phyloP scores from a whole-genome alignment of 1,140 invertebrate species.

The Bathynomus jamesi region DNA sequence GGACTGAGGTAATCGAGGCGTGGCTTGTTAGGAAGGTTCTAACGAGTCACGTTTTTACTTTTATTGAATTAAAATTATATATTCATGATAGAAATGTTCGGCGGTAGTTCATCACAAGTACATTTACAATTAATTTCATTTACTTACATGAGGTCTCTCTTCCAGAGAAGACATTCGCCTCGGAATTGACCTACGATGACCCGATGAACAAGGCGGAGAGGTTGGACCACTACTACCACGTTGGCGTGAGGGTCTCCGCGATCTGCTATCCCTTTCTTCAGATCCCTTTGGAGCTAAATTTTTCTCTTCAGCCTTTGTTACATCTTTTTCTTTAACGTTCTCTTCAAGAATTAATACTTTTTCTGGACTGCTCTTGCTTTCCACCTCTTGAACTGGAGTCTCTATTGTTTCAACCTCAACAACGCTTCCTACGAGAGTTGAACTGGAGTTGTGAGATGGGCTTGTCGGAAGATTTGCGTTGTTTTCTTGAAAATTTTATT shows the following conservation, averaged over 20 bases:
- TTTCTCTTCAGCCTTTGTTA: not conserved
- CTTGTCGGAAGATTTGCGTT: conserved; percentile 20
- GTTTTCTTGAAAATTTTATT: not conserved
- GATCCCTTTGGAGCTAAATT: not conserved
- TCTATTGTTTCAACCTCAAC: not conserved
- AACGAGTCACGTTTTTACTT: too few relatives aligned
- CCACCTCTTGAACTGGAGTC: not conserved
- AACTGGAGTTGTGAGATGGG: conserved; percentile 17
- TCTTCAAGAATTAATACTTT: conserved; percentile 1
- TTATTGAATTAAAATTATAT: too few relatives aligned
- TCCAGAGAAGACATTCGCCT: conserved; percentile 32
- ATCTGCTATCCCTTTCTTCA: conserved; percentile 10
- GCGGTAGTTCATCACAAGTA: too few relatives aligned
- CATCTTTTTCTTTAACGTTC: not conserved
- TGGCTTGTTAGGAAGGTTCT: too few relatives aligned
- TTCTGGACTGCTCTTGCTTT: conserved; percentile 3
- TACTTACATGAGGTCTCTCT: conserved; percentile 25
- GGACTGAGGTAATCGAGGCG: too few relatives aligned
- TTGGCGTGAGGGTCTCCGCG: conserved; percentile 13
- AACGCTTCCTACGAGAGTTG: conserved; percentile 4
- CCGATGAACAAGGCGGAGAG: conserved; percentile 8
- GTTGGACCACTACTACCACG: conserved; percentile 14
- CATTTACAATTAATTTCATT: too few relatives aligned
- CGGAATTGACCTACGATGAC: conserved; percentile 16
- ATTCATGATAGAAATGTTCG: too few relatives aligned